A percentile compares a stretch with the other conserved stretches of the same genome.
Evolutionary conservation across 2,888 invertebrate species (phyloP).

Genomic region (Megastigmus dorsalis): DNA sequence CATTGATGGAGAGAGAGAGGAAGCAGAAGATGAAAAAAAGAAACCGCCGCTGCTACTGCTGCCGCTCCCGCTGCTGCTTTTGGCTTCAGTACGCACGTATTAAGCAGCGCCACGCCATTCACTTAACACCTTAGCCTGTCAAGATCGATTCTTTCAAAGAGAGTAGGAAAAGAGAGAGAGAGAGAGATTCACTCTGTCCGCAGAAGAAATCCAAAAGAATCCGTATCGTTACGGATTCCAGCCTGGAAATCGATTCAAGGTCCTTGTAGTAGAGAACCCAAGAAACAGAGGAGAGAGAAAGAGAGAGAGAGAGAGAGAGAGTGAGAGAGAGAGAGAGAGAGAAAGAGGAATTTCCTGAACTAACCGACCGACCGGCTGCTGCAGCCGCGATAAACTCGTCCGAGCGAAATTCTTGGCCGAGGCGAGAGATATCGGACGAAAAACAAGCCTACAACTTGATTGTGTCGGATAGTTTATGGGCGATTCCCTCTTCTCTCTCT

Average conservation of each 20-base stretch:
- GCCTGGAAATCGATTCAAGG: conserved; percentile 52
- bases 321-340: not conserved
- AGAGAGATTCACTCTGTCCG: not conserved
- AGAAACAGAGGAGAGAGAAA: conserved; percentile 10
- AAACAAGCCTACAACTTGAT: conserved; percentile 61
- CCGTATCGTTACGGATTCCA: conserved; percentile 62
- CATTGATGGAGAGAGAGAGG: too few relatives aligned
- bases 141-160: conserved; percentile 34
- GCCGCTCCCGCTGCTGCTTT: not conserved
- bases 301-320: conserved; percentile 11
- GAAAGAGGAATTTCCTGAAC: conserved; percentile 42
- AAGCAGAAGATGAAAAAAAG: too few relatives aligned
- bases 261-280: conserved; percentile 31
- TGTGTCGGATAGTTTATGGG: conserved; percentile 63
- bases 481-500: conserved; percentile 49
- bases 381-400: conserved; percentile 53
- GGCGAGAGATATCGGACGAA: conserved; percentile 51
- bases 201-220: conserved; percentile 55
- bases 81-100: not conserved
- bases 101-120: conserved; percentile 15
- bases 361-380: too few relatives aligned
- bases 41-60: too few relatives aligned
- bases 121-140: conserved; percentile 37
- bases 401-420: conserved; percentile 48
- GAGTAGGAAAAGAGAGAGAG: too few relatives aligned